Evolutionary conservation across 2,113 vertebrate genomes (phyloP), one percentile per base, ranked within the genome.

Genomic region (Erythrocercus mccallii): DNA sequence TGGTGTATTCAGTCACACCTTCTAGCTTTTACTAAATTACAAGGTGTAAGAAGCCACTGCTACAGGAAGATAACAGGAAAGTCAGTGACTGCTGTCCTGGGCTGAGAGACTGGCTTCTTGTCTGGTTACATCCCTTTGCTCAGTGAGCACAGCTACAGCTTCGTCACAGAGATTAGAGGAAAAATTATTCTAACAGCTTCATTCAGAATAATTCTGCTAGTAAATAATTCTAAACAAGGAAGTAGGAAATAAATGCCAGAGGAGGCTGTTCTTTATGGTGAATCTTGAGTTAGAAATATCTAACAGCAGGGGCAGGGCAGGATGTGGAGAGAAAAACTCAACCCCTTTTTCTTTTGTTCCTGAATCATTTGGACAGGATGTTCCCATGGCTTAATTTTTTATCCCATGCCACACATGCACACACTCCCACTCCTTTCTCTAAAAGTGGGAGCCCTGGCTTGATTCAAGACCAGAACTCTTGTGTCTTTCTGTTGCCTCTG

Each of bases 401-500:
- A 35, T 76, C 62, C 30, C 47, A 23, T n/a, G 22, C 30, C 27
- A 35, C 85, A 56, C 23, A 30, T 42, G 38, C 38, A 27, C 60
- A 18, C 12, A 1, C 47, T 3, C 35, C 48, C 31, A 48, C 42
- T 22, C 30, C 35, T n/a, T 1, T 37, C 15, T 68, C n/a, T 57
- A 21, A 35, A 89, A 85, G 33, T 37, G 38, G 51, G 56, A 88
- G 47, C 31, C 40, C 15, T 3, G 19, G 18, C 37, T 74, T 78
- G 44, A 56, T 92, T 51, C 54, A 64, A 78, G 72, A 89, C 79
- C 85, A 90, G 81, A 62, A 53, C 33, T 53, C 27, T 5, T 62
- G 44, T 71, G 82, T 78, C 71, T 93, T 86, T 73, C 81, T 94
- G 44, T 81, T 81, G 76, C 93, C 80, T 90, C 85, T 84, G 88